Evolutionary conservation across 2,797 vertebrate species (phyloP).

Genomic region (Smutsia gigantea): DNA sequence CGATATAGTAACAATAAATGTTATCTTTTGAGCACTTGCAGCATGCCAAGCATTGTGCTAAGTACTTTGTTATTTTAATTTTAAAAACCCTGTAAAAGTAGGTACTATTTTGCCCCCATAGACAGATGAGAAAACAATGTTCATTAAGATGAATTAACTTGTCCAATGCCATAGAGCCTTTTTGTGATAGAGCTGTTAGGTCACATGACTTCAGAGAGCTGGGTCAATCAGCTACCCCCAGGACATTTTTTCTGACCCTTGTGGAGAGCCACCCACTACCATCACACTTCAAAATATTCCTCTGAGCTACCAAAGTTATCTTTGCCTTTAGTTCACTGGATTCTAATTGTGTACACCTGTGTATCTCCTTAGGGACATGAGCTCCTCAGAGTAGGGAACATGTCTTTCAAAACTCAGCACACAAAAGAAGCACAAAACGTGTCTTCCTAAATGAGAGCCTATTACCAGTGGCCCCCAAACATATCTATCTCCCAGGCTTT

Average conservation of each 20-base stretch:
- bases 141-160: background rate
- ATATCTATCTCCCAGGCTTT: background rate
- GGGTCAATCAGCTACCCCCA: rapidly evolving
- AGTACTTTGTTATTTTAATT: background rate
- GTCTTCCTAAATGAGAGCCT: background rate
- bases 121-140: background rate
- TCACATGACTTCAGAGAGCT: background rate
- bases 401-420: background rate
- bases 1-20: background rate
- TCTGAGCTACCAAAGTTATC: background rate
- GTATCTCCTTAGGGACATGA: background rate
- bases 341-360: background rate
- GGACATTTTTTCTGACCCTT: background rate
- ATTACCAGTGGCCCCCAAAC: background rate
- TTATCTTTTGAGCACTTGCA: background rate
- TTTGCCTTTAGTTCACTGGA: background rate
- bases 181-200: background rate
- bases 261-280: background rate
- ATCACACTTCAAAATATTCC: background rate
- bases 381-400: background rate
- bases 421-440: background rate
- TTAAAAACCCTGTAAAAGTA: background rate
- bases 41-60: background rate
- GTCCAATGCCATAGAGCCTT: background rate
- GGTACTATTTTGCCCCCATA: background rate